Evolutionary conservation across 2,888 invertebrate genomes (phyloP).

Genomic region (Sepiola atlantica): DNA sequence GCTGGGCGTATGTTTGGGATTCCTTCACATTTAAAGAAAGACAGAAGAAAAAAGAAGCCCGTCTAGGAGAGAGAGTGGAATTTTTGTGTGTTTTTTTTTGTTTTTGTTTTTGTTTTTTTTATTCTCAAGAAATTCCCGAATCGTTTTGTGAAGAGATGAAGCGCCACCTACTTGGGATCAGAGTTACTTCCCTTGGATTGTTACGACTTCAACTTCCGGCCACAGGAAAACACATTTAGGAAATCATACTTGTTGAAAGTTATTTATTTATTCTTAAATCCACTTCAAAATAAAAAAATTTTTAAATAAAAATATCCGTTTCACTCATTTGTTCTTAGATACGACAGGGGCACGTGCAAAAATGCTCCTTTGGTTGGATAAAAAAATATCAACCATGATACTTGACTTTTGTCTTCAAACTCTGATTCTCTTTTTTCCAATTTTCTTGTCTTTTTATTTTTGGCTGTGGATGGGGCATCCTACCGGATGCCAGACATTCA

Average conservation of each 20-base stretch:
- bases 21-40: background rate
- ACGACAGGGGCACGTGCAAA: too few relatives aligned
- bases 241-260: background rate
- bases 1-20: background rate
- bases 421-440: too few relatives aligned
- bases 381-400: too few relatives aligned
- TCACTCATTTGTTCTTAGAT: background rate
- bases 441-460: too few relatives aligned
- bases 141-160: background rate
- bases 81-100: background rate
- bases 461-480: too few relatives aligned
- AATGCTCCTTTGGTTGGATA: too few relatives aligned
- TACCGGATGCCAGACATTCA: too few relatives aligned
- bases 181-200: background rate
- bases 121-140: background rate
- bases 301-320: background rate
- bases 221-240: background rate
- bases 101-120: background rate
- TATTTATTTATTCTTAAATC: background rate
- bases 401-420: too few relatives aligned
- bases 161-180: background rate
- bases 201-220: background rate
- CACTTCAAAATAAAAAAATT: background rate
- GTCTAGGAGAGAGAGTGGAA: background rate
- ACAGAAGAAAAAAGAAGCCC: background rate